phyloP scores from a whole-genome alignment of 2,113 vertebrate species.

The Ptilonorhynchus violaceus region DNA sequence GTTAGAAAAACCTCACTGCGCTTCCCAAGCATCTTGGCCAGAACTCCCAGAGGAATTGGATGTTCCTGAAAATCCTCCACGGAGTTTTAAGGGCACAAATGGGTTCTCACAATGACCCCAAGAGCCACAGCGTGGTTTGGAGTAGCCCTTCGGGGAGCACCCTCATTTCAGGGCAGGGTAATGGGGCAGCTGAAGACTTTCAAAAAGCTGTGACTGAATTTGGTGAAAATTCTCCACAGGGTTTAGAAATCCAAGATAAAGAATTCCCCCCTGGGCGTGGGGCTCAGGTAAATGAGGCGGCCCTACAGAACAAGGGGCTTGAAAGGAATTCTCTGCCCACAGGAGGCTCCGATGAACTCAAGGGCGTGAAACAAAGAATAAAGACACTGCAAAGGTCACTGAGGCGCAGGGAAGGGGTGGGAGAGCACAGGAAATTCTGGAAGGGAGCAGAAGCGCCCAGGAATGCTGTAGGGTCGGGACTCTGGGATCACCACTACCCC shows the following conservation, averaged over 20 bases:
- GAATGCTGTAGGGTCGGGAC: not conserved
- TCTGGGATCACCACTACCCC: not conserved
- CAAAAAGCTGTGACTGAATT: not conserved
- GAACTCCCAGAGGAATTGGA: not conserved
- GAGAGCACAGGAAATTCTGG: not conserved
- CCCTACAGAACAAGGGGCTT: not conserved
- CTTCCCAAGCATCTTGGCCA: not conserved
- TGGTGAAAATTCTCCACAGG: fast-evolving
- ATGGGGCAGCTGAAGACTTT: not conserved
- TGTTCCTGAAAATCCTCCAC: not conserved
- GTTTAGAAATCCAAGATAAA: not conserved
- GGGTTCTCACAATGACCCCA: not conserved
- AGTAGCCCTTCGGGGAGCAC: not conserved
- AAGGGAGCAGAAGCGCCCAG: not conserved
- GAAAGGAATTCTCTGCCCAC: not conserved
- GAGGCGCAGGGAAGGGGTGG: not conserved
- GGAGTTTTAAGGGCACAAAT: not conserved
- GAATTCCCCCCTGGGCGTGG: not conserved
- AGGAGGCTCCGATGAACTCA: not conserved
- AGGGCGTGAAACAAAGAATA: not conserved
- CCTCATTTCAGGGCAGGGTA: not conserved
- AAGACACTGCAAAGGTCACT: not conserved
- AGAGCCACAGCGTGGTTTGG: not conserved
- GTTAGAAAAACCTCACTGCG: not conserved
- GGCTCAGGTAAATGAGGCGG: not conserved